These are phyloP conservation scores for Channa argus DNA, from an alignment of 2,113 vertebrate species.

Conservation along the genomic window DNA sequence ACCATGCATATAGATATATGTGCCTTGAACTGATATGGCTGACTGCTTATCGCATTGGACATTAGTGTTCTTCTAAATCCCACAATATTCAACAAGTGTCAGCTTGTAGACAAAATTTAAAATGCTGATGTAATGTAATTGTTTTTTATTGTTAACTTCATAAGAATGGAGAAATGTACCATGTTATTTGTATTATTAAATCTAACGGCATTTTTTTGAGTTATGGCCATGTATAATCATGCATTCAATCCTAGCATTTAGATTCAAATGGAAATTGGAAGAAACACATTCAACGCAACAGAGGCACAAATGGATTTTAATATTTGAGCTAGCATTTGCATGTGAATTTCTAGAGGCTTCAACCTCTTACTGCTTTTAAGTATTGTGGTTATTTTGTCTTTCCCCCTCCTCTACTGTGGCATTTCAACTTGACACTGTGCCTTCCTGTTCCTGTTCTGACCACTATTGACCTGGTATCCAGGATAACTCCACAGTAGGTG, in stretches of 20 bases:
- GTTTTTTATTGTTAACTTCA: slow-evolving; percentile 45
- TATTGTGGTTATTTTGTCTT: slow-evolving; percentile 53
- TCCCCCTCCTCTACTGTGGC: slow-evolving; percentile 59
- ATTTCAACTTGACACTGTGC: slow-evolving; percentile 81
- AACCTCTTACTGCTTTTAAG: slow-evolving; percentile 46
- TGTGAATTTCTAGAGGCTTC: slow-evolving; percentile 56
- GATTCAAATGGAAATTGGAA: slow-evolving; percentile 41
- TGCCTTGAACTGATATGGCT: slow-evolving; percentile 81
- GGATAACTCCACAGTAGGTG: slow-evolving; percentile 73
- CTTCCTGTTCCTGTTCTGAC: slow-evolving; percentile 76
- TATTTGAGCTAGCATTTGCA: slow-evolving; percentile 65
- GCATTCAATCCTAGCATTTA: slow-evolving; percentile 58
- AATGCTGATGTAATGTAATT: slow-evolving; percentile 60
- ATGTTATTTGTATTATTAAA: slow-evolving; percentile 39
- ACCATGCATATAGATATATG: slow-evolving; percentile 75
- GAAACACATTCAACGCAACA: slow-evolving; percentile 48
- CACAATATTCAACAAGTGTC: slow-evolving; percentile 47
- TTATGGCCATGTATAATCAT: slow-evolving; percentile 59
- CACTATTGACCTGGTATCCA: slow-evolving; percentile 83
- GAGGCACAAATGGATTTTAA: slow-evolving; percentile 48
- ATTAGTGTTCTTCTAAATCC: slow-evolving; percentile 60
- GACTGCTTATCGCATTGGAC: slow-evolving; percentile 74
- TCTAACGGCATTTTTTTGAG: slow-evolving; percentile 47
- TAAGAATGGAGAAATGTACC: slow-evolving; percentile 42
- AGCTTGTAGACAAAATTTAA: slow-evolving; percentile 50